Evolutionary conservation across 2,888 invertebrate species (phyloP).

Genomic region (Drosophila paranaensis): DNA sequence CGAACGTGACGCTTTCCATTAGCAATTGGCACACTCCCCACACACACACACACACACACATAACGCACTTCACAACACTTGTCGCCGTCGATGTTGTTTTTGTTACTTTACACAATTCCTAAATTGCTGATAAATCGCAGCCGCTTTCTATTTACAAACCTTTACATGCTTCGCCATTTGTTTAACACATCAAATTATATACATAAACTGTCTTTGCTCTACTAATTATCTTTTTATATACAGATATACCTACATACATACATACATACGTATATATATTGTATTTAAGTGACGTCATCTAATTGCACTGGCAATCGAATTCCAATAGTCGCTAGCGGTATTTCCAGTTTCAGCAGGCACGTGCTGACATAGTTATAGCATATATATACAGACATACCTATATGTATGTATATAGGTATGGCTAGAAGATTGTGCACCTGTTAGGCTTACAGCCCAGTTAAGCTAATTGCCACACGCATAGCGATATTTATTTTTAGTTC

Average conservation of each 20-base stretch:
- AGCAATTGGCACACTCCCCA: constrained; percentile 63
- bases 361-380: constrained; percentile 34
- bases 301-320: constrained; percentile 38
- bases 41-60: constrained; percentile 8
- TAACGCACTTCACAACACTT: constrained; percentile 23
- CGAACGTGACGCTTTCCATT: constrained; percentile 57
- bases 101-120: constrained; percentile 65
- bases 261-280: neutral
- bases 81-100: constrained; percentile 33
- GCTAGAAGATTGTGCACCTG: constrained; percentile 44
- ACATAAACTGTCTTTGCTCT: constrained; percentile 16
- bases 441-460: constrained; percentile 29
- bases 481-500: neutral
- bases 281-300: constrained; percentile 45
- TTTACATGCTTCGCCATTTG: constrained; percentile 30
- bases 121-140: constrained; percentile 68
- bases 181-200: constrained; percentile 26
- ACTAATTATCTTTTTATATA: constrained; percentile 2
- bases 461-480: neutral
- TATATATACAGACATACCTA: neutral
- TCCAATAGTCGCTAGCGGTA: constrained; percentile 35
- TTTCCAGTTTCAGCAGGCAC: constrained; percentile 33
- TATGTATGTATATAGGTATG: neutral
- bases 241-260: neutral
- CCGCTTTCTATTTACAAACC: constrained; percentile 65